Percentiles rank a stretch among this genome's conserved stretches.
phyloP scores from a whole-genome alignment of 1,140 invertebrate genomes.

The Arion vulgaris region DNA sequence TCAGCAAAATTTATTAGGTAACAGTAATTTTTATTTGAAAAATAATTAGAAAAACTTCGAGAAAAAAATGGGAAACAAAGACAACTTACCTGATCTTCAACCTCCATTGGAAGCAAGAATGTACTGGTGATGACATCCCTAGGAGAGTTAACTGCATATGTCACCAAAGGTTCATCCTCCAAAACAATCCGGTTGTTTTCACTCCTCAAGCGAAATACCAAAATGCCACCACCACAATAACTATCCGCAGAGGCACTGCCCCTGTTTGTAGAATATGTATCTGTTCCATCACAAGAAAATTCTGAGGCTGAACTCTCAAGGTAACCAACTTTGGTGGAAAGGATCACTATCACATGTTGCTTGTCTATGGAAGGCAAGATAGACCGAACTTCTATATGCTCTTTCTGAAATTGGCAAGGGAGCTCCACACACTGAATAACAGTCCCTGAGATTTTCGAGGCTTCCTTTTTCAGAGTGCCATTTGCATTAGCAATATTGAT shows the following conservation, averaged over 20 bases:
- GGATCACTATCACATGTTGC: conserved; percentile 63
- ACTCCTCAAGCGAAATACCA: conserved; percentile 69
- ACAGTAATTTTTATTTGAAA: no score
- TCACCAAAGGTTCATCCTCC: conserved; percentile 62
- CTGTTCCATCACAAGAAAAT: neutral
- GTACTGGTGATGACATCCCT: conserved; percentile 55
- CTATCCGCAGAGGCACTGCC: conserved; percentile 1
- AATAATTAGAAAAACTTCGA: no score
- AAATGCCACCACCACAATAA: conserved; percentile 61
- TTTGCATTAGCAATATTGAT: conserved; percentile 16
- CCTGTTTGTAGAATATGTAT: neutral
- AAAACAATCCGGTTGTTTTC: conserved; percentile 59
- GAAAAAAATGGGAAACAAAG: no score
- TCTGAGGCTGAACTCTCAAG: conserved; percentile 10
- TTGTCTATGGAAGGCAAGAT: conserved; percentile 65
- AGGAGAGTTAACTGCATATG: conserved; percentile 45
- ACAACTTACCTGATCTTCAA: conserved; percentile 54
- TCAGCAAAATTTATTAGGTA: no score
- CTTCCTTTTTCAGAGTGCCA: conserved; percentile 14
- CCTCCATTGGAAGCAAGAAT: conserved; percentile 62
- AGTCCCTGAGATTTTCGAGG: conserved; percentile 47
- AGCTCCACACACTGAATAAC: conserved; percentile 68
- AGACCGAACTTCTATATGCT: conserved; percentile 54
- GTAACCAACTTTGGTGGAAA: conserved; percentile 50
- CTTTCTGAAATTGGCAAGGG: conserved; percentile 55